phyloP scores from a whole-genome alignment of 2,888 invertebrate species.

The Sepioteuthis lessoniana region DNA sequence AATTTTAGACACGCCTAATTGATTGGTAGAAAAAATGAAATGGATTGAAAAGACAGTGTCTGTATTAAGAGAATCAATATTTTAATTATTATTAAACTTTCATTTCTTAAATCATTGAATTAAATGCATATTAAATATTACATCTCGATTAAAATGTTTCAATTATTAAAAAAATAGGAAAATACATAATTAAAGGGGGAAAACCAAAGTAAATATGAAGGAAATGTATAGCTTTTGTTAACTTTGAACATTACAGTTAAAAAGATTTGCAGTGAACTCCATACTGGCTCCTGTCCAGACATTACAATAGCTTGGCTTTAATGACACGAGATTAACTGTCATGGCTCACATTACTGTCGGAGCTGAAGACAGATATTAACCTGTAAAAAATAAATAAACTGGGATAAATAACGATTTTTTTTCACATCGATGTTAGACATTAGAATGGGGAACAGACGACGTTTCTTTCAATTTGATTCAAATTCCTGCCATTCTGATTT shows the following conservation, averaged over 20 bases:
- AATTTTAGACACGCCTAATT: too few relatives aligned
- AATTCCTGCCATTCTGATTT: neutral
- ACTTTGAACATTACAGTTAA: neutral
- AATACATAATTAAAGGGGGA: too few relatives aligned
- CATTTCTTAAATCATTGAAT: too few relatives aligned
- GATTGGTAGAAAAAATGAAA: too few relatives aligned
- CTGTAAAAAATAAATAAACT: neutral
- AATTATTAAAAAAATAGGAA: too few relatives aligned
- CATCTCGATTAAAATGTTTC: too few relatives aligned
- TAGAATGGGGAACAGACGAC: neutral
- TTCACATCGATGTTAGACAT: neutral
- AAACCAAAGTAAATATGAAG: too few relatives aligned
- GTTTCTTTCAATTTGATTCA: neutral
- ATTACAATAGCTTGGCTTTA: neutral
- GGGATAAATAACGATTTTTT: conserved; percentile 16
- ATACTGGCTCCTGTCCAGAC: neutral
- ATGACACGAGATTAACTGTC: neutral
- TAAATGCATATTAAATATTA: too few relatives aligned
- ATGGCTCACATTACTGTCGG: neutral
- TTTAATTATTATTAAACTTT: too few relatives aligned
- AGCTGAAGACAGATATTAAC: conserved; percentile 23
- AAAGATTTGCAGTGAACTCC: neutral
- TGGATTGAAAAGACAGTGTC: too few relatives aligned
- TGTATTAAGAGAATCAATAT: too few relatives aligned
- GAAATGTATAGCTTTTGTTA: too few relatives aligned